Evolutionary conservation across 2,113 vertebrate species (phyloP), one percentile per base, ranked within the genome.

Genomic region (cat (Felis catus)): DNA sequence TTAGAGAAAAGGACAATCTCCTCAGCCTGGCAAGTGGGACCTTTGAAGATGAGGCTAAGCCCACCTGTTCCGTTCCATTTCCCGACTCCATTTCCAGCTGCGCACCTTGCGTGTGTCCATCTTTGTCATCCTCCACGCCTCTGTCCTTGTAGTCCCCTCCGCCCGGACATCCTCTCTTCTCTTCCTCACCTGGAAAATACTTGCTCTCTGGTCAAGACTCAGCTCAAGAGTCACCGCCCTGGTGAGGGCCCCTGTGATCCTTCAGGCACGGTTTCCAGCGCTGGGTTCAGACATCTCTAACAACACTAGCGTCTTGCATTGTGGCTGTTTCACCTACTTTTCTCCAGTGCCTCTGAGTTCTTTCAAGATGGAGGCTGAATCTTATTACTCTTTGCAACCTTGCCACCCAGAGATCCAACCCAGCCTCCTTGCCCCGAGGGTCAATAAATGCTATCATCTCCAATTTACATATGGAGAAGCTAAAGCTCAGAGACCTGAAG

Each of bases 31-130:
- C 15, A 12, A 29, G 18, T 13, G 85, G 76, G 51, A 25, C 27
- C 19, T 53, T 36, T 25, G 51, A 92, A 36, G 12, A 55, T 41
- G 51, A 78, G 41, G 61, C 66, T 39, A 0, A 45, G 74, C 29
- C 25, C 48, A 53, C 16, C 21, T 5, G 21, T 36, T 71, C n/a
- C 0, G 0, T 25, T 74, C 12, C 23, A 13, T 29, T 74, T 45
- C 51, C 39, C 41, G 73, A 45, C 78, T 90, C 36, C 13, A 3
- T 19, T 80, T 94, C 51, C 39, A 79, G 25, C 79, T 27, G 13
- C 11, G 31, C 13, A 29, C 71, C 19, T 63, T 1, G 1, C 23
- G 18, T 8, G 9, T 14, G n/a, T 7, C 4, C 1, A 36, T 45
- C n/a, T 53, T 31, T 10, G 23, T 79, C 14, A 6, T n/a, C 36